Evolutionary conservation across 2,888 invertebrate species (phyloP), one percentile per base, ranked within the genome.

Genomic region (Drosophila macrospina): DNA sequence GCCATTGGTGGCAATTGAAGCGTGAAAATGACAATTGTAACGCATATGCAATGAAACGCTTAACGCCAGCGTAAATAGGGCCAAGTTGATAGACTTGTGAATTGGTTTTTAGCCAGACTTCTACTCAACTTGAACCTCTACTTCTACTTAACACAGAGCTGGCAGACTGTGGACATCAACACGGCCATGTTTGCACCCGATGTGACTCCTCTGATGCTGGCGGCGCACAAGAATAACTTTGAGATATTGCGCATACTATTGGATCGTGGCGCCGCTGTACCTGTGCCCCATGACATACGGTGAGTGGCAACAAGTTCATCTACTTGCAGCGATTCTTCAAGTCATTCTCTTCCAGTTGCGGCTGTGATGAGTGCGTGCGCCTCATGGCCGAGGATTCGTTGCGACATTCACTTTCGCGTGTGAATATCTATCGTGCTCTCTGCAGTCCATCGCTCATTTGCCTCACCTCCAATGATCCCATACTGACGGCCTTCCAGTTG

Each of bases 371-470:
- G 57, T 99, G 99, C 90, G 95, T 97, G 66, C 94, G 94, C 20
- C 93, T 95, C 37, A 95, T 95, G 0, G 93, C 94, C 5, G 96
- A 96, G 70, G 96, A 96, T 85, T 95, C 96, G 0, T 92, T 97
- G 72, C 93, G 97, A 51, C 95, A 98, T 89, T 98, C 98, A 0
- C 93, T 97, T 59, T 96, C 97, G 0, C 95, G 98, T 24, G 95
- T 99, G 51, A 98, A 98, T 90, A 97, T 98, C 84, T 99, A 98
- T 93, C 95, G 96, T 71, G 98, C 98, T 0, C 92, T 99, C 56
- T 96, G 98, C 0, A 97, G 97, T 88, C 98, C 99, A 0, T 98
- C 98, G 0, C 94, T 99, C 51, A 98, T 99, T 76, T 97, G 98
- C 0, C 93, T 98, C 34, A 98, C 98, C 32, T 97, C 98, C 7